These are phyloP conservation scores for Pipistrellus kuhlii DNA, from an alignment of 2,797 vertebrate genomes.

Conservation along the genomic window DNA sequence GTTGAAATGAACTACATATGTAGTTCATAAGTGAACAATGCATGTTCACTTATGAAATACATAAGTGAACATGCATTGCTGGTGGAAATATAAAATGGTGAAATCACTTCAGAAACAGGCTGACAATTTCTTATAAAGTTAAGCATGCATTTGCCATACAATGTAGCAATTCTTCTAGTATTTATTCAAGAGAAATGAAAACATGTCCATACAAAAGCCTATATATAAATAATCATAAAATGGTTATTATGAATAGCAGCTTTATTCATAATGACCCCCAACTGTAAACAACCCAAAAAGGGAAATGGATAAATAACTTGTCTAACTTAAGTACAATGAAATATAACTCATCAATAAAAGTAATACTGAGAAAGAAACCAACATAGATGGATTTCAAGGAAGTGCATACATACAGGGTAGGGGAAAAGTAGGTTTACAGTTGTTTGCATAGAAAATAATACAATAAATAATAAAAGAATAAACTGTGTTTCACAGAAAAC, in stretches of 20 bases:
- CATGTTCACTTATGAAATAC: too few species aligned
- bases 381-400: not conserved
- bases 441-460: not conserved
- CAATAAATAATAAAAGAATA: not conserved
- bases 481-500: not conserved
- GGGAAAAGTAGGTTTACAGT: not conserved
- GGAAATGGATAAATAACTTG: not conserved
- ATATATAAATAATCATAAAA: not conserved
- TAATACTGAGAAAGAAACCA: not conserved
- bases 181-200: not conserved
- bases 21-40: not conserved
- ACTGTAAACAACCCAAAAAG: not conserved
- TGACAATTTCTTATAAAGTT: not conserved
- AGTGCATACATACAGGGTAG: not conserved
- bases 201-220: not conserved
- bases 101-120: not conserved
- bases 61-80: not conserved
- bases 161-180: not conserved
- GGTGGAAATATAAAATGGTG: not conserved
- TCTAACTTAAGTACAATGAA: not conserved
- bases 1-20: not conserved
- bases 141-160: not conserved
- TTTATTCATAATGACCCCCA: not conserved
- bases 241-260: not conserved
- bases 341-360: not conserved